A percentile compares a stretch with the other conserved stretches of the same genome.
phyloP scores from a whole-genome alignment of 2,113 vertebrate genomes.

The Rallus limicola region DNA sequence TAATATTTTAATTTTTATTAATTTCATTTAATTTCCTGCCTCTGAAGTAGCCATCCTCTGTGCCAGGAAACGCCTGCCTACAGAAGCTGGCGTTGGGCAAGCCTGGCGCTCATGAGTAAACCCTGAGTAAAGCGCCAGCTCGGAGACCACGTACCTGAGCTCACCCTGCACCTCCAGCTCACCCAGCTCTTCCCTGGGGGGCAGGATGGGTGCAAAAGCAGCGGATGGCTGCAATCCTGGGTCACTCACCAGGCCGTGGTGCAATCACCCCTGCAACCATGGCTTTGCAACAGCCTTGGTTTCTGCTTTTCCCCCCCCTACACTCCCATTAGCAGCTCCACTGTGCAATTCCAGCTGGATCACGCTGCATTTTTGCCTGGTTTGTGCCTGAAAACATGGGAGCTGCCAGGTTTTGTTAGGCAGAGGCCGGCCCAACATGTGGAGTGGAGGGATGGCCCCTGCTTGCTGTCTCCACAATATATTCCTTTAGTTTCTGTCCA shows the following conservation, averaged over 20 bases:
- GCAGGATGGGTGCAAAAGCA: neutral
- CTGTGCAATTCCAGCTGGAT: fast-evolving
- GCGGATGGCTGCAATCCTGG: neutral
- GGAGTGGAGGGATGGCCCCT: neutral
- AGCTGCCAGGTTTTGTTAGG: neutral
- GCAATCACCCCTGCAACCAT: neutral
- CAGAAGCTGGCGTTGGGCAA: neutral
- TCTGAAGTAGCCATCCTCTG: neutral
- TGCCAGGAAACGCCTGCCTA: fast-evolving
- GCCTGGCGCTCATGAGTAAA: neutral
- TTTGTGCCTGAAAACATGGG: neutral
- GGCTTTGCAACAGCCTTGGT: neutral
- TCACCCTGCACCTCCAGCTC: neutral
- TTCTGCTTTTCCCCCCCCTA: neutral
- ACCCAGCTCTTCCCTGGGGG: neutral
- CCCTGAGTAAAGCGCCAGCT: neutral
- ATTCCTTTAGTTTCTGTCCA: neutral
- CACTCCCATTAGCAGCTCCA: neutral
- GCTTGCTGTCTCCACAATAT: neutral
- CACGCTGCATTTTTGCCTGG: too few relatives aligned
- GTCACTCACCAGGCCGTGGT: neutral
- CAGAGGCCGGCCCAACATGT: neutral
- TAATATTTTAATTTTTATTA: neutral
- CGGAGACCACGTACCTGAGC: neutral
- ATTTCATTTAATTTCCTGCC: too few relatives aligned